Base-by-base conservation (phyloP, 2,888 invertebrate genomes). In the Lobophora halterata region DNA sequence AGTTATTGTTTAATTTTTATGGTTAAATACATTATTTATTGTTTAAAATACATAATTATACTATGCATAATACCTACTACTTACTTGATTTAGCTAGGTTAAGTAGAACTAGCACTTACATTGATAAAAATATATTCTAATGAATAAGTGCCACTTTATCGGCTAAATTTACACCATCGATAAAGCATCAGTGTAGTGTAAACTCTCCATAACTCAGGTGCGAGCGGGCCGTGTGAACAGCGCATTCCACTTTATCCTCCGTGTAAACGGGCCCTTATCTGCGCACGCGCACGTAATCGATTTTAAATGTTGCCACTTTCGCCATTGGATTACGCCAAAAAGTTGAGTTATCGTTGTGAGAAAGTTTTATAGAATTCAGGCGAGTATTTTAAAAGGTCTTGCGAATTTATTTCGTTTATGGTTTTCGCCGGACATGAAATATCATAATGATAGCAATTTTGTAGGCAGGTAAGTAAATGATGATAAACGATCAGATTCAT, bases 171-270 rank as follows among this genome's bases (percentile, higher is more conserved):
- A 35, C 20, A 36, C 49, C 37, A 40, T 43, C 47, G 37, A 48
- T 48, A 51, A 33, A 38, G 17, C 40, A 43, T 46, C 39, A 24
- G 42, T 28, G 19, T 35, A 28, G 32, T 38, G 44, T 48, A 49
- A 44, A 44, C 45, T 49, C 34, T 30, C 26, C 47, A 52, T 61
- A 59, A 59, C 61, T 60, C 47, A 10, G 18, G 8, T 33, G 29
- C 37, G 35, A 41, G 46, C 52, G 37, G 26, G 23, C 48, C 51
- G 61, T 61, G 63, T 58, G 62, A 64, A 64, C 69, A 70, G 30
- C 38, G 52, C 65, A 70, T 65, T 64, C 65, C 66, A 68, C 68
- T 70, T 65, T 61, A 54, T 50, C 52, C 52, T 52, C 46, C 54
- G 51, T 55, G 58, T 58, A 56, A 49, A 49, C 34, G 48, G 41